Evolutionary conservation across 35 echinoderm and acorn worm species (phyloP).

Genomic region (Anneissia japonica): DNA sequence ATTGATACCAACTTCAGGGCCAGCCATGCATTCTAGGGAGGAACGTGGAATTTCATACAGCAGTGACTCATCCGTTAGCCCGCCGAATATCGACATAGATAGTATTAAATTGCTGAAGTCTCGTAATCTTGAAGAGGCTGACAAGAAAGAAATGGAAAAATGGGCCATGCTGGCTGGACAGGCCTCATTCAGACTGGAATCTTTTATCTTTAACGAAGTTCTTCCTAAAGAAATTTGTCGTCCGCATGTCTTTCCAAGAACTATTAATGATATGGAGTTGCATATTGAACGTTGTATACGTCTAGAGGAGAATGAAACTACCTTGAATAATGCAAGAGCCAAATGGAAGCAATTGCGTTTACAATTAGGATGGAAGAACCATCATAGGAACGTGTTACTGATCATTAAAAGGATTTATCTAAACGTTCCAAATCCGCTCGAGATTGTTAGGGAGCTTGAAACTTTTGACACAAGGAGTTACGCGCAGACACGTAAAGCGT

Average conservation of each 20-base stretch:
- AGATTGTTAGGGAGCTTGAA: slow-evolving; percentile 7
- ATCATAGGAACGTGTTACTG: neutral
- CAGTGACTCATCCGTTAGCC: neutral
- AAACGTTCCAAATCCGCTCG: neutral
- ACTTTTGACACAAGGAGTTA: neutral
- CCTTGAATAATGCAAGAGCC: neutral
- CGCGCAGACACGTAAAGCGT: neutral
- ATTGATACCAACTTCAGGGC: neutral
- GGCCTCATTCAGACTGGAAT: slow-evolving; percentile 1
- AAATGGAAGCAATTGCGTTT: slow-evolving; percentile 2
- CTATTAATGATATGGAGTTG: slow-evolving; percentile 12
- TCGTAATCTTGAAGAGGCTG: neutral
- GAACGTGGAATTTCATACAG: neutral
- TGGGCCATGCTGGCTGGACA: slow-evolving; percentile 16
- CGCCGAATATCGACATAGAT: neutral
- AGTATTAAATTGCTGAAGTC: neutral
- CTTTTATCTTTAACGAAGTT: slow-evolving; percentile 4
- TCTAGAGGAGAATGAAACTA: neutral
- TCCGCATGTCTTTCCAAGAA: slow-evolving; percentile 11
- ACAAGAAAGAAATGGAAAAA: neutral
- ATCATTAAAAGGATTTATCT: neutral
- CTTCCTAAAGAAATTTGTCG: neutral
- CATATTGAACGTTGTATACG: neutral
- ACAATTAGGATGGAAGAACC: neutral
- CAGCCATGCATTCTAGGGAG: neutral